These are phyloP conservation scores for Liparis tanakae DNA, from an alignment of 2,797 vertebrate species.

Conservation along the genomic window DNA sequence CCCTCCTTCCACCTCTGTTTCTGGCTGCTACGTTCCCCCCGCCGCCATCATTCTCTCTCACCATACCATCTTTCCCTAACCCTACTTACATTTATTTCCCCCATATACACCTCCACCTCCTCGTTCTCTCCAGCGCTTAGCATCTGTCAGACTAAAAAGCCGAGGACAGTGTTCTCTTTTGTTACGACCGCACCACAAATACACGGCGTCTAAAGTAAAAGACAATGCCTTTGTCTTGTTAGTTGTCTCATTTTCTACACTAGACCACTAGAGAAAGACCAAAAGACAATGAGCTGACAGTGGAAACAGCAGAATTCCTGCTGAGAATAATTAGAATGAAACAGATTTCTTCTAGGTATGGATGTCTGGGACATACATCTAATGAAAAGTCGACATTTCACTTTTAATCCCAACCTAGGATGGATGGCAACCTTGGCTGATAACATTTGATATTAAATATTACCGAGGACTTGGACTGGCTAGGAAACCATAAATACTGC, in stretches of 20 bases:
- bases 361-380: slow-evolving; percentile 67
- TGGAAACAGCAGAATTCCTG: slow-evolving; percentile 57
- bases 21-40: slow-evolving; percentile 56
- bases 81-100: slow-evolving; percentile 45
- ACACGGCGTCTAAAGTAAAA: slow-evolving; percentile 26
- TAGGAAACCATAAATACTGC: slow-evolving; percentile 75
- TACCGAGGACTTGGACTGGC: slow-evolving; percentile 64
- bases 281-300: slow-evolving; percentile 72
- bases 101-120: slow-evolving; percentile 15
- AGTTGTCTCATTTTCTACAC: slow-evolving; percentile 30
- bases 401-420: slow-evolving; percentile 70
- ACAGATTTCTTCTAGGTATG: slow-evolving; percentile 67
- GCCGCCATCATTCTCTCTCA: slow-evolving; percentile 58
- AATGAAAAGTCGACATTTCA: slow-evolving; percentile 72
- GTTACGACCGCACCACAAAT: slow-evolving; percentile 33
- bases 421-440: slow-evolving; percentile 77
- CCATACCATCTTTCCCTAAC: slow-evolving; percentile 55
- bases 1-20: slow-evolving; percentile 63
- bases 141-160: slow-evolving; percentile 73
- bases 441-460: slow-evolving; percentile 74
- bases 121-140: slow-evolving; percentile 43
- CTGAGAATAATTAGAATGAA: slow-evolving; percentile 77
- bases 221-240: slow-evolving; percentile 38
- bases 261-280: slow-evolving; percentile 42
- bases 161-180: slow-evolving; percentile 25